A percentile compares a stretch with the other conserved stretches of the same genome.
Conservation (phyloP, 2,797 vertebrate species). For the Pangasius macronema region DNA sequence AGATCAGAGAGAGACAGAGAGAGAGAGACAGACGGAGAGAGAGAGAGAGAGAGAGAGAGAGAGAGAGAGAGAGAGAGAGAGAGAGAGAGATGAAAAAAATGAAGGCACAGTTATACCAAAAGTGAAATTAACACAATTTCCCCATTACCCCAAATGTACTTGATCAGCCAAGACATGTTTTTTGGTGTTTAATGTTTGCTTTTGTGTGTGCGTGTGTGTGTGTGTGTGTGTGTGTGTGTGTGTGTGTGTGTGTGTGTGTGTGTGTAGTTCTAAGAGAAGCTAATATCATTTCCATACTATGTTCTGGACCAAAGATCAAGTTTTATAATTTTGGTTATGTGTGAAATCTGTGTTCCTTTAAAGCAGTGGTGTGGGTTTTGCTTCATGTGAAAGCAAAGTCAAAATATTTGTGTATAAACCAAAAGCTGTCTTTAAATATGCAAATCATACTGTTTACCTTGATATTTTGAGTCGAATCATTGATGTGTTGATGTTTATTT, state of each 20-base stretch:
- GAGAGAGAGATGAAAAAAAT: background rate
- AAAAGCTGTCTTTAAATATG: background rate
- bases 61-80: background rate
- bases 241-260: too few relatives aligned
- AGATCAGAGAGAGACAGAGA: constrained; percentile 12
- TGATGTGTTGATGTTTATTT: background rate
- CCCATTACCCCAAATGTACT: background rate
- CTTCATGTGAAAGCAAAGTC: background rate
- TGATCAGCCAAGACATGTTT: background rate
- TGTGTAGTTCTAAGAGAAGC: too few relatives aligned
- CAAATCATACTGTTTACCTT: background rate
- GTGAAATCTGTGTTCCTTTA: background rate
- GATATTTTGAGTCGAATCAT: background rate
- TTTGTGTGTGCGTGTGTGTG: too few relatives aligned
- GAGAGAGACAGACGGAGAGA: background rate
- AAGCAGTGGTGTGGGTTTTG: background rate
- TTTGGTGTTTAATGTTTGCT: background rate
- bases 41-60: background rate
- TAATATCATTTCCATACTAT: background rate
- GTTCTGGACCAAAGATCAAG: background rate
- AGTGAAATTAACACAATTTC: constrained; percentile 13
- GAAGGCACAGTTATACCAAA: background rate
- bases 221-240: too few relatives aligned
- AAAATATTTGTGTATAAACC: background rate
- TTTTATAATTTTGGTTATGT: background rate